A percentile compares a stretch with the other conserved stretches of the same genome.
These are phyloP conservation scores for Eilema sororculum DNA, from an alignment of 2,888 invertebrate species.

Conservation along the genomic window DNA sequence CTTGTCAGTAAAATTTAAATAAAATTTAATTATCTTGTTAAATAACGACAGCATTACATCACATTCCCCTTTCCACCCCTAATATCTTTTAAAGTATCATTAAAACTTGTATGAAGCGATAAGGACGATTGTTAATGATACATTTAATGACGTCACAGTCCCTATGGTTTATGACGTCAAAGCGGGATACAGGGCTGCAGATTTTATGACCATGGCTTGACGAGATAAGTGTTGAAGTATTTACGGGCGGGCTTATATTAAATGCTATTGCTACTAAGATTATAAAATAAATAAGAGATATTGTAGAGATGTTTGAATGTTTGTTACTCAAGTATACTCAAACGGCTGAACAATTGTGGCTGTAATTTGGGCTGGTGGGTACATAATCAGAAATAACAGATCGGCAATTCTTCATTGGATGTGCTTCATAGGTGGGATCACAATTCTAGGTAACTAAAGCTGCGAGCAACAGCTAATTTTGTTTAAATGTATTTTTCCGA, in stretches of 20 bases:
- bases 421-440: too few relatives aligned
- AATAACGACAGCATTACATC: background rate
- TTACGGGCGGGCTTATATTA: slow-evolving; percentile 32
- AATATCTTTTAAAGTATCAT: slow-evolving; percentile 78
- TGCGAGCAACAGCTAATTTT: too few relatives aligned
- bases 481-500: too few relatives aligned
- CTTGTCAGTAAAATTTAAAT: background rate
- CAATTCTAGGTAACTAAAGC: too few relatives aligned
- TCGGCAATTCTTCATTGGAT: too few relatives aligned
- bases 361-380: too few relatives aligned
- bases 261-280: background rate
- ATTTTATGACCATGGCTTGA: slow-evolving; percentile 49
- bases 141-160: slow-evolving; percentile 46
- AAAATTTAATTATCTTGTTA: slow-evolving; percentile 10
- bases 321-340: too few relatives aligned
- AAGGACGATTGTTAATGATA: slow-evolving; percentile 81
- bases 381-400: too few relatives aligned
- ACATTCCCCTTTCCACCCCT: slow-evolving; percentile 24
- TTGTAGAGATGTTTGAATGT: background rate
- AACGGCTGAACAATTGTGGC: too few relatives aligned
- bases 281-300: slow-evolving; percentile 24
- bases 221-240: slow-evolving; percentile 46
- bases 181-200: slow-evolving; percentile 49
- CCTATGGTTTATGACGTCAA: slow-evolving; percentile 61
- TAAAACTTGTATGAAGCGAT: slow-evolving; percentile 77